A percentile compares a stretch with the other conserved stretches of the same genome.
Conservation (phyloP, 2,797 vertebrate species). For the Neoniphon sammara region DNA sequence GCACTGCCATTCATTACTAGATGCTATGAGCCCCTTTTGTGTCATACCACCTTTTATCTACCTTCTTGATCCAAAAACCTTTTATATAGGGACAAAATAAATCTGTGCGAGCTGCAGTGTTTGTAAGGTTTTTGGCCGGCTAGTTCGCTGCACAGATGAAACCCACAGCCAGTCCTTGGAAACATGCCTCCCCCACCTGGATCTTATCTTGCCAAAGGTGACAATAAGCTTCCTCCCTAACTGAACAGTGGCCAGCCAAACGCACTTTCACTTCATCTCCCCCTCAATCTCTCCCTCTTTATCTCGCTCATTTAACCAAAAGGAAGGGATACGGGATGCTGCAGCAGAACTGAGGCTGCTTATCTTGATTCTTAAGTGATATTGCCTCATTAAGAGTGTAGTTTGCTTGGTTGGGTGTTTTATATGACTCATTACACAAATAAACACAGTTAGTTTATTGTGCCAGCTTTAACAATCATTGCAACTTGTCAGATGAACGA, state of each 20-base stretch:
- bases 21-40: no score
- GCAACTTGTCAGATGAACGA: conserved; percentile 33
- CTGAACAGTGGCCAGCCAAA: conserved; percentile 52
- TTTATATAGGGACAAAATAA: not conserved
- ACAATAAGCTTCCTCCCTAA: conserved; percentile 56
- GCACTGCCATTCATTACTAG: not conserved
- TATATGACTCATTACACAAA: conserved; percentile 49
- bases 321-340: conserved; percentile 19
- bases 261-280: not conserved
- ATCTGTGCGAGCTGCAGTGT: not conserved
- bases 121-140: conserved; percentile 3
- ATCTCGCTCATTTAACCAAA: conserved; percentile 47
- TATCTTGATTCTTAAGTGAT: conserved; percentile 47
- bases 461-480: conserved; percentile 27
- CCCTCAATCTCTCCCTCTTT: conserved; percentile 44
- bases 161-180: conserved; percentile 37
- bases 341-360: conserved; percentile 44
- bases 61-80: not conserved
- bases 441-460: conserved; percentile 41
- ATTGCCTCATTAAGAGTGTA: conserved; percentile 29
- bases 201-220: conserved; percentile 64
- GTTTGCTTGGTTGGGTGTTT: conserved; percentile 37
- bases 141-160: conserved; percentile 26
- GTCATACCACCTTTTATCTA: not conserved
- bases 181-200: conserved; percentile 51